Evolutionary conservation across 2,888 invertebrate genomes (phyloP).

Genomic region (Yponomeuta malinellus): DNA sequence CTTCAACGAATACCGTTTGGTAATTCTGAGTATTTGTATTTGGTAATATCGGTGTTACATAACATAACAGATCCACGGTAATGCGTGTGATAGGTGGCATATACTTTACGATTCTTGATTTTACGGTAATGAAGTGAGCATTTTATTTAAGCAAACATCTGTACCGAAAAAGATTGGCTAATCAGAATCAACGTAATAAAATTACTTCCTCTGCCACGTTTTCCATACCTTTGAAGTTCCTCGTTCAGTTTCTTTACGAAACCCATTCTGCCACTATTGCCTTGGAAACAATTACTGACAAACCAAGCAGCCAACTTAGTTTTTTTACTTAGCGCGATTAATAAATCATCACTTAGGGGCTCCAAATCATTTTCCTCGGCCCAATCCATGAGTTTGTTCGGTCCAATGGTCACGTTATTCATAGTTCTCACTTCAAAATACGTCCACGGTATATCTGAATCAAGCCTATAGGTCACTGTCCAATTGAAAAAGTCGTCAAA

Average conservation of each 20-base stretch:
- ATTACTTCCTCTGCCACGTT: too few relatives aligned
- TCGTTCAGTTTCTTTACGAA: conserved; percentile 40
- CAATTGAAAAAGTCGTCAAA: conserved; percentile 60
- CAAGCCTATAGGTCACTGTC: conserved; percentile 63
- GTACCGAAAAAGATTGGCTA: too few relatives aligned
- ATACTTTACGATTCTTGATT: too few relatives aligned
- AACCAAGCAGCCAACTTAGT: conserved; percentile 54
- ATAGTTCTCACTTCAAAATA: conserved; percentile 42
- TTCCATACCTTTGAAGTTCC: conserved; percentile 26
- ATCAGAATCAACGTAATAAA: too few relatives aligned
- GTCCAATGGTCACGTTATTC: conserved; percentile 43
- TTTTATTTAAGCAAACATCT: too few relatives aligned
- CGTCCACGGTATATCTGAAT: conserved; percentile 54
- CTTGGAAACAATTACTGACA: conserved; percentile 38
- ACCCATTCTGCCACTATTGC: conserved; percentile 38
- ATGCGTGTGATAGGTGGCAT: too few relatives aligned
- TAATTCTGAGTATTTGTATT: too few relatives aligned
- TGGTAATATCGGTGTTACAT: too few relatives aligned
- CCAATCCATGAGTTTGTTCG: conserved; percentile 41
- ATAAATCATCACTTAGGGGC: conserved; percentile 27
- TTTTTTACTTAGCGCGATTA: conserved; percentile 34
- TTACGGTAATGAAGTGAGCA: too few relatives aligned
- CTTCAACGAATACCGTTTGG: too few relatives aligned
- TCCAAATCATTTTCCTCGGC: conserved; percentile 29
- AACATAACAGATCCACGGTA: too few relatives aligned